A percentile compares a stretch with the other conserved stretches of the same genome.
Evolutionary conservation across 53 echinoderm and acorn worm species (phyloP).

Genomic region (Luidia sarsii): DNA sequence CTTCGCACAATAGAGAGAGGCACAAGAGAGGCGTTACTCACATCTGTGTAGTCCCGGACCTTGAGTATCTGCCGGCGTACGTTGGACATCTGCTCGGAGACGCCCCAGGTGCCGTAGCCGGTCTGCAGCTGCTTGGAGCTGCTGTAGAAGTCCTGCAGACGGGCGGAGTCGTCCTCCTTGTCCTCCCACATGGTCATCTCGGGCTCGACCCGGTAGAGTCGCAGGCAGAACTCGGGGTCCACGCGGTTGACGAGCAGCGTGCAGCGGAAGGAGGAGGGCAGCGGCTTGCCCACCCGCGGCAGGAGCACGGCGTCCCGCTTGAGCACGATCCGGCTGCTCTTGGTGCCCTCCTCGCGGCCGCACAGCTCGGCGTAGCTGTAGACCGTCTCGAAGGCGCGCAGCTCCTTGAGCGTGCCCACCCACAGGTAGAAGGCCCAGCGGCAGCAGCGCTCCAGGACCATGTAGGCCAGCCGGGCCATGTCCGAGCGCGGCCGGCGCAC

Average conservation of each 20-base stretch:
- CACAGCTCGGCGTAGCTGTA: constrained; percentile 71
- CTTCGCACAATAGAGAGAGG: too few species aligned
- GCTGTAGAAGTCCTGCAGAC: constrained; percentile 83
- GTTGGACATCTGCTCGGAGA: constrained; percentile 79
- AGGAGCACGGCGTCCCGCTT: constrained; percentile 76
- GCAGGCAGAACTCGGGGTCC: constrained; percentile 78
- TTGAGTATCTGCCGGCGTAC: constrained; percentile 85
- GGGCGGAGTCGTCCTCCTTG: constrained; percentile 72
- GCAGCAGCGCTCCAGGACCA: constrained; percentile 79
- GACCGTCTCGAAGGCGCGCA: constrained; percentile 77
- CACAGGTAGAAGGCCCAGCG: constrained; percentile 92
- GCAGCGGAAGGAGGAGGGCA: constrained; percentile 81
- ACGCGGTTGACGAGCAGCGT: constrained; percentile 83
- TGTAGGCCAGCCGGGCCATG: constrained; percentile 88
- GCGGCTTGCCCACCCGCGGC: constrained; percentile 87
- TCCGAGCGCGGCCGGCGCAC: constrained; percentile 73
- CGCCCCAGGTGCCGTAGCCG: constrained; percentile 88
- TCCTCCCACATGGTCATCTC: constrained; percentile 99
- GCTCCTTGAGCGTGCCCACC: constrained; percentile 86
- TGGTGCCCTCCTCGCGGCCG: constrained; percentile 68
- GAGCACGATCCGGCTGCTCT: constrained; percentile 80
- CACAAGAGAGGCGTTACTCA: constrained; percentile 51
- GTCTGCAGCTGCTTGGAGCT: constrained; percentile 68
- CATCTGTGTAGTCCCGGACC: constrained; percentile 94
- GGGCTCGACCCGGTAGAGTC: constrained; percentile 87